These are phyloP conservation scores for Dermatemys mawii DNA, from an alignment of 2,113 vertebrate species.

Conservation along the genomic window DNA sequence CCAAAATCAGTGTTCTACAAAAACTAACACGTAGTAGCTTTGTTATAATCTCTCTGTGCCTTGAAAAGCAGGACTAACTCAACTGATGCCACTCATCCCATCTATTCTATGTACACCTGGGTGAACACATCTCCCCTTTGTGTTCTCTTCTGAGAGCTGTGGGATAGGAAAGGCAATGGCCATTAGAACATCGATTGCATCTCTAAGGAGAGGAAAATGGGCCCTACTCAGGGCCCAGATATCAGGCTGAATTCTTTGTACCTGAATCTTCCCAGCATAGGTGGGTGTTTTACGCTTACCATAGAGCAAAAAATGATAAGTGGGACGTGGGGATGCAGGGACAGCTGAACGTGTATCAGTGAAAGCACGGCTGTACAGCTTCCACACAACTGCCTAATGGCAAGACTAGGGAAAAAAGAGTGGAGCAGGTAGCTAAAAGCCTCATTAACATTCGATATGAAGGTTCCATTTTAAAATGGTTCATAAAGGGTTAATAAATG, in stretches of 20 bases:
- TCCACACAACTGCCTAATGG: not conserved
- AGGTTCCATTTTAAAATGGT: not conserved
- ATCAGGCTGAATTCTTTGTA: not conserved
- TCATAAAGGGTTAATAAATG: not conserved
- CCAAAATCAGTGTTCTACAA: not conserved
- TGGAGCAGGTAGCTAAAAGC: not conserved
- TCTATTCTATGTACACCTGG: not conserved
- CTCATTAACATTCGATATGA: not conserved
- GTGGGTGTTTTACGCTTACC: not conserved
- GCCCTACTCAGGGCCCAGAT: not conserved
- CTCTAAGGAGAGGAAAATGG: not conserved
- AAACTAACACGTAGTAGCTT: not conserved
- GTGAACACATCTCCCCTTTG: not conserved
- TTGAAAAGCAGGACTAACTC: not conserved
- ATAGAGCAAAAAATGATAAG: not conserved
- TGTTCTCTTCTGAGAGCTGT: not conserved
- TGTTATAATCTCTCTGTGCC: not conserved
- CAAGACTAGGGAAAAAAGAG: not conserved
- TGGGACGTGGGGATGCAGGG: not conserved
- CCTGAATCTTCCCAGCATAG: not conserved
- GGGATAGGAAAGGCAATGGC: not conserved
- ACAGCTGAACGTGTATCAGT: not conserved
- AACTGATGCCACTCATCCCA: accelerated
- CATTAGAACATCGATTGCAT: not conserved
- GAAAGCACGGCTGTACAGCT: not conserved